phyloP scores from a whole-genome alignment of 37 sponge, comb jelly and placozoan genomes.

The Theonella swinhoei region DNA sequence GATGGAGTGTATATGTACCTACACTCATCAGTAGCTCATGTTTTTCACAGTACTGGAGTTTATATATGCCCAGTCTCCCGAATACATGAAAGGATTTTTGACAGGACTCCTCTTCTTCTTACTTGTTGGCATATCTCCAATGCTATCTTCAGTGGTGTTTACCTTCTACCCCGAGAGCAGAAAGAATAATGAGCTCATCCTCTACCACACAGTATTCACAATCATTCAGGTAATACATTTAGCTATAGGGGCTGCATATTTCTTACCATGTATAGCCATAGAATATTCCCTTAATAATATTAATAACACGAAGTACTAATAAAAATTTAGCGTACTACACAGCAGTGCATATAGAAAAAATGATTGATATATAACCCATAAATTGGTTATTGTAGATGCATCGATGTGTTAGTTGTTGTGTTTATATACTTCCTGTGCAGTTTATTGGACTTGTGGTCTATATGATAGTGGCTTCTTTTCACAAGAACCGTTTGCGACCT shows the following conservation, averaged over 20 bases:
- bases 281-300: too few relatives aligned
- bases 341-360: too few relatives aligned
- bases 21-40: too few relatives aligned
- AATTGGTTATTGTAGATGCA: too few relatives aligned
- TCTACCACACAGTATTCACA: neutral
- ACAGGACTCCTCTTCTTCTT: conserved; percentile 49
- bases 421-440: neutral
- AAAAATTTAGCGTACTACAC: too few relatives aligned
- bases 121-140: conserved; percentile 30
- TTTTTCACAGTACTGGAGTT: conserved; percentile 38
- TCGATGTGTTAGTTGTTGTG: too few relatives aligned
- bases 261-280: too few relatives aligned
- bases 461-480: neutral
- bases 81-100: conserved; percentile 35
- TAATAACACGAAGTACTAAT: too few relatives aligned
- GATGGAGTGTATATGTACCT: too few relatives aligned
- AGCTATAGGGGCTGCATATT: too few relatives aligned
- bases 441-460: neutral
- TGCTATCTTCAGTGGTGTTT: neutral
- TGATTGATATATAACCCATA: too few relatives aligned
- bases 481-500: neutral
- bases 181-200: neutral
- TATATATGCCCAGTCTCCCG: conserved; percentile 8
- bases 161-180: neutral
- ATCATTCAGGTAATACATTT: neutral